These are phyloP conservation scores for cat (Felis catus) DNA, from an alignment of 2,113 vertebrate genomes.

Conservation along the genomic window DNA sequence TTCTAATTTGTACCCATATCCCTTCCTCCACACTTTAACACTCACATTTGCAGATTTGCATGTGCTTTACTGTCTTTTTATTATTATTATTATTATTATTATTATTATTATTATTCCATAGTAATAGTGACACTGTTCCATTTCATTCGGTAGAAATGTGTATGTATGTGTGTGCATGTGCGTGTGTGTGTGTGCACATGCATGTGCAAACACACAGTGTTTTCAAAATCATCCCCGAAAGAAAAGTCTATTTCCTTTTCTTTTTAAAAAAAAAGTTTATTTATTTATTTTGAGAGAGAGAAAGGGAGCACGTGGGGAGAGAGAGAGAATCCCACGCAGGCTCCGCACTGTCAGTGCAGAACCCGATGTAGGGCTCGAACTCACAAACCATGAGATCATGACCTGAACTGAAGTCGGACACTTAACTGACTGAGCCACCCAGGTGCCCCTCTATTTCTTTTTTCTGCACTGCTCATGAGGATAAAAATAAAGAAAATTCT, in stretches of 20 bases:
- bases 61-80: neutral
- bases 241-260: neutral
- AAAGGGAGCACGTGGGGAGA: no score
- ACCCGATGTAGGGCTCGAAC: no score
- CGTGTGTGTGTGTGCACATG: neutral
- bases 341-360: no score
- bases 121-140: neutral
- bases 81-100: neutral
- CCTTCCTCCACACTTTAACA: neutral
- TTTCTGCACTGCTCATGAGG: neutral
- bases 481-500: neutral
- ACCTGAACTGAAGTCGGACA: no score
- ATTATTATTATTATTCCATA: neutral
- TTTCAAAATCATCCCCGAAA: neutral
- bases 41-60: neutral
- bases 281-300: no score
- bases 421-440: no score
- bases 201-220: no score
- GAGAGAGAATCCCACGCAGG: no score
- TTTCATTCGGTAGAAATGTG: neutral
- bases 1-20: neutral
- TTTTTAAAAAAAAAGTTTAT: no score
- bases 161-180: neutral
- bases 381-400: no score
- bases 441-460: neutral